Base-by-base conservation (phyloP, 2,797 vertebrate genomes). In the Melanotaenia trifasciata region DNA sequence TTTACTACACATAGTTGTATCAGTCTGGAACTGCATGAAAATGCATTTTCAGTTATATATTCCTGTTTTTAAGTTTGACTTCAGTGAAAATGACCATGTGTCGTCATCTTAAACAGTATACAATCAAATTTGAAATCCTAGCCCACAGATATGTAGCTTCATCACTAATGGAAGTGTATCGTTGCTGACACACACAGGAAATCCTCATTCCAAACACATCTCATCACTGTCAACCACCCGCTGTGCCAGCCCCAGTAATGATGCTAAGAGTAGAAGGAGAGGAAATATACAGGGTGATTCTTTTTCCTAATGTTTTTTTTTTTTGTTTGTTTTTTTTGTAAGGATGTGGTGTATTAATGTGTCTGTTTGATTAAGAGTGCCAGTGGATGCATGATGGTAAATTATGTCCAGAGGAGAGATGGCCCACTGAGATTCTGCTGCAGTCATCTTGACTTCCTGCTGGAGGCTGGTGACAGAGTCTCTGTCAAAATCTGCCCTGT, bases 181-280 rank as follows among this genome's bases (percentile, higher is more conserved):
- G 57, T 51, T 45, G 73, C 74, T 72, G 65, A 84, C 74, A 80
- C 75, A 67, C 85, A 77, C 78, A 78, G 54, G 58, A 63, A 81
- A 53, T 70, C 35, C 33, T 24, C 47, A 67, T 69, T 81, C 72
- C 87, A 80, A 77, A 84, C 72, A 74, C 72, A 51, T 80, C 82
- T 80, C 81, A 84, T 88, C 85, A 80, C 86, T 78, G 85, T 92
- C 89, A 81, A 9, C 72, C 62, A 4, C 87, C 86, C 74, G 79
- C 84, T 79, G 86, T 63, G 79, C 63, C 65, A 64, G 70, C 67
- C 73, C 80, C 70, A 59, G 63, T 77, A 69, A 51, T 74, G 59
- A 70, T 76, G 74, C 71, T 83, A 45, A 43, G 60, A 76, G 68
- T 59, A 62, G 77, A 75, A 64, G 61, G 67, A 74, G 67, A 59